Conservation (phyloP, 2,888 invertebrate species). For the Orthonychiurus folsomi region DNA sequence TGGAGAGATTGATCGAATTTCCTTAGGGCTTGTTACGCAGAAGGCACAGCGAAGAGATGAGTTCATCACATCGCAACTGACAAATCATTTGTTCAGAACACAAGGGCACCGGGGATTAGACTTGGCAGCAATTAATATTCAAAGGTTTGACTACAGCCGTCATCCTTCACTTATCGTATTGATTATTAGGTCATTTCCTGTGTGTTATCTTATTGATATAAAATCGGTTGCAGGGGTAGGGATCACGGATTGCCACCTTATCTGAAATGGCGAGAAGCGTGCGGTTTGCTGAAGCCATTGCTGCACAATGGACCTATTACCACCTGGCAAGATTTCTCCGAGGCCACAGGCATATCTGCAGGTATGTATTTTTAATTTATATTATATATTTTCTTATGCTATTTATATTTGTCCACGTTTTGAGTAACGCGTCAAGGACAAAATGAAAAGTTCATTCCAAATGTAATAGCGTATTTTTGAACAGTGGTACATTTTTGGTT, state of each 20-base stretch:
- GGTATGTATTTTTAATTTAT: too few species aligned
- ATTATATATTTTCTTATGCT: too few species aligned
- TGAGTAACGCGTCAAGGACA: too few species aligned
- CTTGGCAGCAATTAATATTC: conserved; percentile 77
- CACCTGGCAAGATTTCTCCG: conserved; percentile 59
- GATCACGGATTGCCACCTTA: conserved; percentile 79
- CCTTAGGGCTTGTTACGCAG: conserved; percentile 68
- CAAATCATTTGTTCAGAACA: conserved; percentile 74
- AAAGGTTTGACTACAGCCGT: conserved; percentile 44
- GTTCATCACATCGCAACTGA: conserved; percentile 68
- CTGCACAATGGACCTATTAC: conserved; percentile 46
- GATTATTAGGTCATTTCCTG: too few species aligned
- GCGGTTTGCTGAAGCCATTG: conserved; percentile 54
- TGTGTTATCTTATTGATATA: too few species aligned
- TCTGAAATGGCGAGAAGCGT: conserved; percentile 68
- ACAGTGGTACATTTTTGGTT: too few species aligned
- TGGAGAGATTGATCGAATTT: conserved; percentile 68
- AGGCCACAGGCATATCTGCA: conserved; percentile 34
- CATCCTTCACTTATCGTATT: not conserved
- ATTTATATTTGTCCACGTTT: too few species aligned
- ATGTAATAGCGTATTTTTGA: too few species aligned
- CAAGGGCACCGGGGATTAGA: conserved; percentile 58
- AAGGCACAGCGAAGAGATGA: conserved; percentile 70
- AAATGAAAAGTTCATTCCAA: too few species aligned
- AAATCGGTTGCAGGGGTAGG: conserved; percentile 52